Evolutionary conservation across 2,797 vertebrate species (phyloP), one percentile per base, ranked within the genome.

Genomic region (Neostethus bicornis): DNA sequence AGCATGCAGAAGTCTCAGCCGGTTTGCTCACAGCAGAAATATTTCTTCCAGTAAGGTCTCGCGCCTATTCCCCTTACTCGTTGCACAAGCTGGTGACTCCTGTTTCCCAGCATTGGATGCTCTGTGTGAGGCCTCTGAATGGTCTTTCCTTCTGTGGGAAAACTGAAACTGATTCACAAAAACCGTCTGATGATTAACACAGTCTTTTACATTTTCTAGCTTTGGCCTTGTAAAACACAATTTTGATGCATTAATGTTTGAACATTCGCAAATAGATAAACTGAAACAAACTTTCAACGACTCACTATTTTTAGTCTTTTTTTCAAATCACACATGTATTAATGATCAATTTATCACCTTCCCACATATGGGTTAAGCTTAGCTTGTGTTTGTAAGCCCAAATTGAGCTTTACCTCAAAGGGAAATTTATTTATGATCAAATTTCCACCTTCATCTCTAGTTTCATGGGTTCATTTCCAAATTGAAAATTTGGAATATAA

Each of bases 81-180:
- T 56, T 55, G 62, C 62, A 57, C 51, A 62, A 50, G 61, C 74
- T 38, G 55, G 75, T 88, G 84, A 88, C 80, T 85, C 78, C 68
- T 72, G 56, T 65, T 90, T 88, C 85, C 88, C 84, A 88, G 86
- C 88, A 89, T 83, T 66, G 41, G 64, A 63, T 42, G 52, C 83
- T 79, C 68, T 45, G 76, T 75, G 81, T 73, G 81, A 80, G 86
- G 81, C 77, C 76, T 73, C 66, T 16, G 12, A 35, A 38, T 68
- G 25, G 68, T 66, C 57, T 68, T 61, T 47, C 41, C 17, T 24
- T 63, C 48, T 50, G 43, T 62, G 38, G 51, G 38, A 54, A 52
- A 51, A 29, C 23, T 20, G 12, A 53, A 50, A 57, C 48, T 19
- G 21, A 34, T 39, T 43, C 12, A 23, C 35, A 47, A 49, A 38